These are phyloP conservation scores for Pavo muticus DNA, from an alignment of 2,113 vertebrate species.

Conservation along the genomic window DNA sequence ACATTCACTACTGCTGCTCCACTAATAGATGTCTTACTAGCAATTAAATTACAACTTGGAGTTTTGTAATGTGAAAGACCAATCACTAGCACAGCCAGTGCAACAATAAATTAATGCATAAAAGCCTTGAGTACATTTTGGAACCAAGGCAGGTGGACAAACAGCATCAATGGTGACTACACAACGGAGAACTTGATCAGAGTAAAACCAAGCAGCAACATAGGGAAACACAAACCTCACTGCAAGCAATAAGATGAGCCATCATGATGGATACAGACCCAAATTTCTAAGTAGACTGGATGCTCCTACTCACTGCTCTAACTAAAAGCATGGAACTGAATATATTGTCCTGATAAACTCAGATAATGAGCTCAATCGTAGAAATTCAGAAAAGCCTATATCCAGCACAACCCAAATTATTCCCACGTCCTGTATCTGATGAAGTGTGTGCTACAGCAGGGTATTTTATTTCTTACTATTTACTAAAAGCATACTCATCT, in stretches of 20 bases:
- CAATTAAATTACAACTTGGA: background rate
- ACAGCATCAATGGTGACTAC: background rate
- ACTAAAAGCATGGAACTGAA: background rate
- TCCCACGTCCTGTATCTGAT: background rate
- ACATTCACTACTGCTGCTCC: background rate
- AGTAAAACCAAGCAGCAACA: background rate
- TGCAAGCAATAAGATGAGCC: background rate
- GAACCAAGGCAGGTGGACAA: constrained; percentile 9
- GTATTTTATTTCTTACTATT: background rate
- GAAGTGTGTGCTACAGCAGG: background rate
- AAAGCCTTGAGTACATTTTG: background rate
- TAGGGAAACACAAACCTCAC: background rate
- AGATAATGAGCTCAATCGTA: background rate
- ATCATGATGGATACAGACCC: background rate
- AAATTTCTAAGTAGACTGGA: background rate
- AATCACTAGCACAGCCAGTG: background rate
- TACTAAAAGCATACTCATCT: background rate
- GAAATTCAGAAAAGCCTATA: background rate
- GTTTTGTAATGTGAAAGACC: background rate
- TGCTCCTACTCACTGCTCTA: background rate
- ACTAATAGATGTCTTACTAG: background rate
- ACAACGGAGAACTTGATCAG: background rate
- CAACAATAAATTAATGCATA: background rate
- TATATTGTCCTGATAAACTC: background rate
- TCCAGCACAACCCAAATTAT: background rate